A percentile compares a stretch with the other conserved stretches of the same genome.
phyloP scores from a whole-genome alignment of 2,113 vertebrate species.

The Brachypodius melanocephalos region DNA sequence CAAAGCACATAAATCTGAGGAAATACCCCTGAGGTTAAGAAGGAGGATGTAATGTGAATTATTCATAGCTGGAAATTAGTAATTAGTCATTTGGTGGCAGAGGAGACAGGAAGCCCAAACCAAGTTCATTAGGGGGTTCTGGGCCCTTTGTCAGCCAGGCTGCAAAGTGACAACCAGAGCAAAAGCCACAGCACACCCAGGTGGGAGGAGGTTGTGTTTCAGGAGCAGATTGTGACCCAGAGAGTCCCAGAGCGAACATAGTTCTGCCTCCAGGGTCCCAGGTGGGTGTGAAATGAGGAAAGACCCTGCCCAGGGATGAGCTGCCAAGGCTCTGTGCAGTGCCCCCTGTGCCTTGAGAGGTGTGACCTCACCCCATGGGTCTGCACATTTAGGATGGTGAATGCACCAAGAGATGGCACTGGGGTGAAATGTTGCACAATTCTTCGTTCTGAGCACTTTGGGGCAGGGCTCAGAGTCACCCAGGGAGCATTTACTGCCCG shows the following conservation, averaged over 20 bases:
- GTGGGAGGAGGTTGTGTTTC: neutral
- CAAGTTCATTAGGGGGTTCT: conserved; percentile 3
- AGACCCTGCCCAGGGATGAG: neutral
- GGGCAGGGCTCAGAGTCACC: neutral
- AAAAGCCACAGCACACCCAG: neutral
- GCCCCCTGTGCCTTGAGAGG: neutral
- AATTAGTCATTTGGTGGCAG: conserved; percentile 47
- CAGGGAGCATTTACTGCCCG: neutral
- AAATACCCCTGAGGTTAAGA: conserved; percentile 2
- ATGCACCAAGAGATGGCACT: neutral
- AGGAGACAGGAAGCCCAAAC: conserved; percentile 24
- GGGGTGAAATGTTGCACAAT: neutral
- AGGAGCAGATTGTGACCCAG: neutral
- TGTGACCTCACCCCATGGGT: neutral
- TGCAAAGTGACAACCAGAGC: neutral
- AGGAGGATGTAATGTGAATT: conserved; percentile 42
- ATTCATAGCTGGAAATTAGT: conserved; percentile 52
- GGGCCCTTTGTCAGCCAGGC: neutral
- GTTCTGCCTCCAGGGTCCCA: neutral
- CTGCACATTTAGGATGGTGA: neutral
- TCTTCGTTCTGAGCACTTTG: neutral
- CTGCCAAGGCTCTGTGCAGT: neutral
- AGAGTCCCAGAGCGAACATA: neutral
- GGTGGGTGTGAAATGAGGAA: fast-evolving
- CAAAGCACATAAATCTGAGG: neutral